Conservation (phyloP, 2,888 invertebrate genomes). For the Drosophila mimica region DNA sequence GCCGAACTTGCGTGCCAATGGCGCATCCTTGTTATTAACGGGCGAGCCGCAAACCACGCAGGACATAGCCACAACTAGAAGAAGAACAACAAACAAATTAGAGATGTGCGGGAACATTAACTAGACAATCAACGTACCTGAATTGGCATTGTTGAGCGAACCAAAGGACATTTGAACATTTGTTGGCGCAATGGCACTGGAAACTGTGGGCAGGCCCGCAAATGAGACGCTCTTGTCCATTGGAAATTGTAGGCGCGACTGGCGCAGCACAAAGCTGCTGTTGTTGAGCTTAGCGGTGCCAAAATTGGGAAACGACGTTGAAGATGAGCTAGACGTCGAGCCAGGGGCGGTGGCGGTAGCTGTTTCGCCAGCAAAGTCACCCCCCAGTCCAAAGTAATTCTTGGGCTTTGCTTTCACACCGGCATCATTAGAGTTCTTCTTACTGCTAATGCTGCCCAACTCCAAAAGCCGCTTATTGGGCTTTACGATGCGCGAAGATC, state of each 20-base stretch:
- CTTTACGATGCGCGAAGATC: conserved; percentile 94
- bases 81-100: background rate
- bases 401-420: conserved; percentile 57
- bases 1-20: conserved; percentile 93
- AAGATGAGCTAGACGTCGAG: conserved; percentile 11
- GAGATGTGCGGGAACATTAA: background rate
- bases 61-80: conserved; percentile 87
- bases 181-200: conserved; percentile 54
- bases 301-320: conserved; percentile 50
- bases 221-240: conserved; percentile 53
- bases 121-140: conserved; percentile 27
- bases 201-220: conserved; percentile 45
- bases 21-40: conserved; percentile 90
- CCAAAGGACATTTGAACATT: conserved; percentile 58
- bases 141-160: conserved; percentile 22
- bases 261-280: conserved; percentile 81
- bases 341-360: background rate
- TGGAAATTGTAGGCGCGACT: conserved; percentile 83
- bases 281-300: conserved; percentile 58
- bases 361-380: conserved; percentile 42
- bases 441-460: conserved; percentile 86
- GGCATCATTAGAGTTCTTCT: conserved; percentile 48
- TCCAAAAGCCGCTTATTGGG: conserved; percentile 94
- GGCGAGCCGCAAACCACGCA: conserved; percentile 93
- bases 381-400: conserved; percentile 77